These are phyloP conservation scores for Eremobia ochroleuca DNA, from an alignment of 2,888 invertebrate species.

Conservation along the genomic window DNA sequence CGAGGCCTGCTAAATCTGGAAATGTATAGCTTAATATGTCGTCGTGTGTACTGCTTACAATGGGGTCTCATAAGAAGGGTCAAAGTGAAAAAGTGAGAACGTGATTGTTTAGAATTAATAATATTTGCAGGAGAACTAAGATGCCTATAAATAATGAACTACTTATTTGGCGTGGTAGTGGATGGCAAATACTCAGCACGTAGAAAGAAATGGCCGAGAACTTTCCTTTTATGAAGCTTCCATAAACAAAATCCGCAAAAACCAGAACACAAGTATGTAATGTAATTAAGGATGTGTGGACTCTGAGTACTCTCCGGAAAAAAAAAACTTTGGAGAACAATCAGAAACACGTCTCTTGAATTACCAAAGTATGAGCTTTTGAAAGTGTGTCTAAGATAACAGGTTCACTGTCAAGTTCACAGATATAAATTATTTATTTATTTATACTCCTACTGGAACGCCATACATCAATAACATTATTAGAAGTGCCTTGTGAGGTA, in stretches of 20 bases:
- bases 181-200: neutral
- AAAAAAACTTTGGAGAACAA: conserved; percentile 22
- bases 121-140: neutral
- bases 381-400: neutral
- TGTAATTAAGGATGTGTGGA: conserved; percentile 36
- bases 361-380: conserved; percentile 24
- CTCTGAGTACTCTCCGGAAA: conserved; percentile 29
- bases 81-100: neutral
- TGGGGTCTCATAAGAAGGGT: neutral
- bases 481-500: neutral
- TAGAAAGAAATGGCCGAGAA: neutral
- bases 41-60: neutral
- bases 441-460: too few species aligned
- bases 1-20: too few species aligned
- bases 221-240: conserved; percentile 23
- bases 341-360: conserved; percentile 36
- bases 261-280: conserved; percentile 32
- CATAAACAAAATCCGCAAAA: conserved; percentile 16
- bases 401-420: neutral
- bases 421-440: conserved; percentile 6
- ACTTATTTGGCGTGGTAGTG: neutral
- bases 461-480: too few species aligned
- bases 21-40: too few species aligned
- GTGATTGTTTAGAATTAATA: neutral
- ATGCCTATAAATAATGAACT: neutral